Conservation (phyloP, 2,113 vertebrate genomes). For the Lophotis ruficrista region DNA sequence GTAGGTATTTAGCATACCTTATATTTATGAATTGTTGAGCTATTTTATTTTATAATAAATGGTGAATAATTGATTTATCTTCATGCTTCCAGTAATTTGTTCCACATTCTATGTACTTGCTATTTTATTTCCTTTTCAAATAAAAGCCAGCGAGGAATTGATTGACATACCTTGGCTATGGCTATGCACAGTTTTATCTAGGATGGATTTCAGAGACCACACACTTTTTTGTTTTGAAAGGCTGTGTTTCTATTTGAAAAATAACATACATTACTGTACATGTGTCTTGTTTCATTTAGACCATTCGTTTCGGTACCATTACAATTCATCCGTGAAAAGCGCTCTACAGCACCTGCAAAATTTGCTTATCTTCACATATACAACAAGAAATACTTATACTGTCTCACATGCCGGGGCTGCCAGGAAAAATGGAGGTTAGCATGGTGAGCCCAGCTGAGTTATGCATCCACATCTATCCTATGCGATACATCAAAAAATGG, state of each 20-base stretch:
- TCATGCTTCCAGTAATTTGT: not conserved
- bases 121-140: not conserved
- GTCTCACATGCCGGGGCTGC: not conserved
- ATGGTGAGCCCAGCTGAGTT: fast-evolving
- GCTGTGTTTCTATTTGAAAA: not conserved
- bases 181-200: not conserved
- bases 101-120: not conserved
- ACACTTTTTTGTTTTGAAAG: not conserved
- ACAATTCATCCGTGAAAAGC: not conserved
- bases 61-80: not conserved
- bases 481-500: not conserved
- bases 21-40: not conserved
- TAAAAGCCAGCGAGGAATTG: not conserved
- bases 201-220: not conserved
- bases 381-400: not conserved
- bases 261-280: not conserved
- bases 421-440: not conserved
- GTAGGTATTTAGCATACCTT: not conserved
- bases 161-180: not conserved
- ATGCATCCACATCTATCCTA: not conserved
- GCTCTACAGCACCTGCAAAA: not conserved
- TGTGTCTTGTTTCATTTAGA: not conserved
- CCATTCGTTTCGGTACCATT: not conserved
- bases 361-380: not conserved
- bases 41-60: constrained; percentile 12